Conservation (phyloP, 2,797 vertebrate genomes). For the Acridotheres tristis region DNA sequence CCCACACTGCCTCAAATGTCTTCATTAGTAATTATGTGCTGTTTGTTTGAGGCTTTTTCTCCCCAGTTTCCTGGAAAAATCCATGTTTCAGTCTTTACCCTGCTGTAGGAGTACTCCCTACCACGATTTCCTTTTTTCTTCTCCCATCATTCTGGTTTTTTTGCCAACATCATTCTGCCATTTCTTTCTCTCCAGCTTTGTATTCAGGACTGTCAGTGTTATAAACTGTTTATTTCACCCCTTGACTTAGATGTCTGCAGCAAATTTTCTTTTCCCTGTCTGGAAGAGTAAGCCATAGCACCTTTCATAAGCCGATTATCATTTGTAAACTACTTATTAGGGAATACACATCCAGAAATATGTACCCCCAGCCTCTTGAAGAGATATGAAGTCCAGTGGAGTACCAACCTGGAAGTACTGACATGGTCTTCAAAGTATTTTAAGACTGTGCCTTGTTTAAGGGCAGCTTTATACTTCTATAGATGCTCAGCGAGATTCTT, state of each 20-base stretch:
- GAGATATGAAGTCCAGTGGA: neutral
- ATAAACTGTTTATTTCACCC: neutral
- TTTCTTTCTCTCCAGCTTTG: neutral
- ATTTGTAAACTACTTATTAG: neutral
- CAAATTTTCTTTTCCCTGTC: neutral
- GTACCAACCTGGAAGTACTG: neutral
- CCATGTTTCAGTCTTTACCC: neutral
- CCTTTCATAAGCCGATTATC: neutral
- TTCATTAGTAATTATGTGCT: neutral
- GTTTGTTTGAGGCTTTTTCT: neutral
- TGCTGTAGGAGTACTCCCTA: neutral
- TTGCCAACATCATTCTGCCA: neutral
- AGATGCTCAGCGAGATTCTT: neutral
- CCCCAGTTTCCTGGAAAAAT: neutral
- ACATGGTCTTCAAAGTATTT: neutral
- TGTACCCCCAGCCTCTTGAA: neutral
- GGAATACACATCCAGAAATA: neutral
- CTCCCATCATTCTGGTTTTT: neutral
- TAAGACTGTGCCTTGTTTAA: neutral
- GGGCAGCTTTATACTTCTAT: neutral
- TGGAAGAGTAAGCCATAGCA: neutral
- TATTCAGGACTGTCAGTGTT: neutral
- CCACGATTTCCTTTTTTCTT: neutral
- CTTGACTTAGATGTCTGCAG: neutral
- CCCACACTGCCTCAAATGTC: neutral